phyloP scores from a whole-genome alignment of 2,797 vertebrate species.

The Cyprinodon diabolis region DNA sequence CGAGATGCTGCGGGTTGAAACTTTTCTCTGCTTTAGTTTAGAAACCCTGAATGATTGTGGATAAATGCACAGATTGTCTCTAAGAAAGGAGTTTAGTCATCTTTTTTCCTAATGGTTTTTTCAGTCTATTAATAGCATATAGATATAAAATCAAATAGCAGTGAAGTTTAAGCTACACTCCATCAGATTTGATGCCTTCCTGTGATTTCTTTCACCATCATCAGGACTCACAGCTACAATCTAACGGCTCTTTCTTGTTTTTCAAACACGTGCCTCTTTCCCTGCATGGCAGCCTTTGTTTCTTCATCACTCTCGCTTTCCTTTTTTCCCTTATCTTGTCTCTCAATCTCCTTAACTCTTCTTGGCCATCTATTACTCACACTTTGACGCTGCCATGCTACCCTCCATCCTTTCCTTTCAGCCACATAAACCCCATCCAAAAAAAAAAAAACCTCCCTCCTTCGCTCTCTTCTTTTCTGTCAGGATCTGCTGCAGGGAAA shows the following conservation, averaged over 20 bases:
- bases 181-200: neutral
- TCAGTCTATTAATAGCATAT: neutral
- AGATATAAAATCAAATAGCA: neutral
- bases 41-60: no score
- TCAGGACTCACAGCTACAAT: slow-evolving; percentile 8
- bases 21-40: neutral
- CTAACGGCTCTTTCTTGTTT: neutral
- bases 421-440: slow-evolving; percentile 2
- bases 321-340: slow-evolving; percentile 7
- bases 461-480: slow-evolving; percentile 10
- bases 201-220: neutral
- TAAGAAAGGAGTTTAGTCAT: neutral
- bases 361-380: slow-evolving; percentile 7
- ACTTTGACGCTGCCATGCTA: slow-evolving; percentile 24
- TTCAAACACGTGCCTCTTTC: neutral
- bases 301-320: slow-evolving; percentile 13
- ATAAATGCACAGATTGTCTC: neutral
- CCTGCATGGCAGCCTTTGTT: slow-evolving; percentile 9
- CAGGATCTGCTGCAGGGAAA: slow-evolving; percentile 54
- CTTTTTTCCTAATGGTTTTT: neutral
- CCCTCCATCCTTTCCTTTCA: slow-evolving; percentile 17
- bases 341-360: slow-evolving; percentile 14
- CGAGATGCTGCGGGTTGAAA: neutral
- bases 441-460: slow-evolving; percentile 10
- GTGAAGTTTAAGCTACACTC: neutral